Conservation (phyloP, 2,888 invertebrate genomes). For the Invenusta paracnida region DNA sequence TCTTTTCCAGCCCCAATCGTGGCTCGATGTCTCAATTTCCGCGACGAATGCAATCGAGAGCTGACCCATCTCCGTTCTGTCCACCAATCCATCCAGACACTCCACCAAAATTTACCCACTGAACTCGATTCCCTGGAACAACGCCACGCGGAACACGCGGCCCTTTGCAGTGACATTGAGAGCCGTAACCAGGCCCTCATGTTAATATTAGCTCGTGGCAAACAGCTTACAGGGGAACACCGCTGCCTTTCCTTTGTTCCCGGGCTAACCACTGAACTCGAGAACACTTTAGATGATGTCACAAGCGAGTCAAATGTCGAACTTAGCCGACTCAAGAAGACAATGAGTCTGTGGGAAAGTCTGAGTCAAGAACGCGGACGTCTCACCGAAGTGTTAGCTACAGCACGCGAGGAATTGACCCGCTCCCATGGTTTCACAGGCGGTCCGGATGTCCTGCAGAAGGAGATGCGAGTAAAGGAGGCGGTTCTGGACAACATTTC, state of each 20-base stretch:
- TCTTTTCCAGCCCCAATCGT: background rate
- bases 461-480: background rate
- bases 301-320: background rate
- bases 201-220: background rate
- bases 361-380: background rate
- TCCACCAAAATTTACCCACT: background rate
- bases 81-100: background rate
- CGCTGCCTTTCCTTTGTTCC: background rate
- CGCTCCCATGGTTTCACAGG: background rate
- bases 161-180: background rate
- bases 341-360: background rate
- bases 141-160: background rate
- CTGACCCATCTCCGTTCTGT: background rate
- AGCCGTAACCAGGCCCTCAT: background rate
- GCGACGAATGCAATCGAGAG: conserved; percentile 3
- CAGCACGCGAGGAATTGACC: background rate
- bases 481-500: background rate
- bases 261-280: background rate
- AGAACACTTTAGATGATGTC: background rate
- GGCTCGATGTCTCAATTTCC: background rate
- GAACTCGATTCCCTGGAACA: background rate
- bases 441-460: background rate
- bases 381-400: background rate
- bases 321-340: background rate
- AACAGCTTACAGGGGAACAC: background rate